These are phyloP conservation scores for Coluber constrictor DNA, from an alignment of 2,797 vertebrate genomes.

Conservation along the genomic window DNA sequence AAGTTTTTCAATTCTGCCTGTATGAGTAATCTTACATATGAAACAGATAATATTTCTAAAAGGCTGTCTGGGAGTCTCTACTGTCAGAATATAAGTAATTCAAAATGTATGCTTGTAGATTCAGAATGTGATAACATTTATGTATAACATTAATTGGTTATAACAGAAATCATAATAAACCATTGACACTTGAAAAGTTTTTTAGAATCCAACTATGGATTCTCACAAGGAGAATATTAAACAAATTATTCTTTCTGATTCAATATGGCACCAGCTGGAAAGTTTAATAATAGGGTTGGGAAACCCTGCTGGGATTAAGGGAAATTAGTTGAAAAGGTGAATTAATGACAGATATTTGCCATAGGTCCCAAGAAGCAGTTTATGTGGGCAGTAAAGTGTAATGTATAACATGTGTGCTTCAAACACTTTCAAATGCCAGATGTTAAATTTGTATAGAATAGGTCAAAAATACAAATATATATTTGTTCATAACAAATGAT, in stretches of 20 bases:
- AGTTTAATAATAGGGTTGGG: slow-evolving; percentile 74
- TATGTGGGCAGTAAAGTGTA: slow-evolving; percentile 46
- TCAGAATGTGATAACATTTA: not conserved
- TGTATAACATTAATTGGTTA: slow-evolving; percentile 3
- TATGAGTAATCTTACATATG: not conserved
- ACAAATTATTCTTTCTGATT: slow-evolving; percentile 35
- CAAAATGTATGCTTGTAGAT: not conserved
- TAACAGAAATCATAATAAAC: slow-evolving; percentile 24
- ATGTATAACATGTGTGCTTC: slow-evolving; percentile 38
- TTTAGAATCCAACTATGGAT: slow-evolving; percentile 27
- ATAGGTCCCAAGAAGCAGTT: slow-evolving; percentile 52
- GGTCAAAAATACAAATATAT: not conserved
- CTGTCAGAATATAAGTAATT: not conserved
- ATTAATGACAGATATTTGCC: slow-evolving; percentile 72
- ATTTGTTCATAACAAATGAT: slow-evolving; percentile 13
- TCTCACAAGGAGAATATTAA: slow-evolving; percentile 29
- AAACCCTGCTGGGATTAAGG: slow-evolving; percentile 70
- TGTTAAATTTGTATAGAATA: not conserved
- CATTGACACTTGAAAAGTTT: slow-evolving; percentile 23
- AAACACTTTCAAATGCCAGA: slow-evolving; percentile 19
- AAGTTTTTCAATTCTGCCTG: not conserved
- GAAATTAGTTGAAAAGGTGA: slow-evolving; percentile 63
- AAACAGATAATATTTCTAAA: not conserved
- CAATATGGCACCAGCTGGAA: slow-evolving; percentile 68
- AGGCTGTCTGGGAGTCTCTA: not conserved